A percentile compares a stretch with the other conserved stretches of the same genome.
Evolutionary conservation across 2,797 vertebrate species (phyloP).

Genomic region (Sylvia borin): DNA sequence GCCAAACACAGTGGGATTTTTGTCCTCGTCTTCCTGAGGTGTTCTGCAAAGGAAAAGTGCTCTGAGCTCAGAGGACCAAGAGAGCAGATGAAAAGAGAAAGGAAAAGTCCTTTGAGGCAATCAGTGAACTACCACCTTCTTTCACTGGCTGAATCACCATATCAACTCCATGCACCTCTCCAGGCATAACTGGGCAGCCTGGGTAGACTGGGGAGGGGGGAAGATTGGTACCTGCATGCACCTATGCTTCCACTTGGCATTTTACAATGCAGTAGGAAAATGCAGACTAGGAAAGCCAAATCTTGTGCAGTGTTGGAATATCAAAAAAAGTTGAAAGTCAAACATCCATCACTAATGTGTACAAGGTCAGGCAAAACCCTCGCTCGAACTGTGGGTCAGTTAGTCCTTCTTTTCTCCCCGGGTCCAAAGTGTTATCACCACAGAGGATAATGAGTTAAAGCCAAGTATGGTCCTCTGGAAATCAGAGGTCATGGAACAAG

Average conservation of each 20-base stretch:
- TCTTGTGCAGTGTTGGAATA: not conserved
- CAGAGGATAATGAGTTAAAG: conserved; percentile 19
- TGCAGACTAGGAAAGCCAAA: not conserved
- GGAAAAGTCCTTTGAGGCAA: not conserved
- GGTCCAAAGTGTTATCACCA: conserved; percentile 22
- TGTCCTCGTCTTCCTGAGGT: not conserved
- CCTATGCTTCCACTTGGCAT: not conserved
- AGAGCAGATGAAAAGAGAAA: not conserved
- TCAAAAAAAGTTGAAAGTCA: not conserved
- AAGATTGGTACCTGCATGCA: not conserved
- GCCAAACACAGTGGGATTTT: not conserved
- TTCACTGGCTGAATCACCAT: not conserved
- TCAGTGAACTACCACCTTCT: not conserved
- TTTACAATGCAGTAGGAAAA: not conserved
- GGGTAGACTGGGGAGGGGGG: not conserved
- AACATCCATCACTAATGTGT: not conserved
- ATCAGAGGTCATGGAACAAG: conserved; percentile 36
- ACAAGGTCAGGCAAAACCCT: not conserved
- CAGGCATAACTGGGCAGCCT: not conserved
- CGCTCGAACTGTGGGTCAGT: not conserved
- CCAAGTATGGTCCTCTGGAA: conserved; percentile 13
- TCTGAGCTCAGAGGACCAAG: not conserved
- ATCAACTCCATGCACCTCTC: not conserved
- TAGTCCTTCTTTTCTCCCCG: conserved; percentile 5
- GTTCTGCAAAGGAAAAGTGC: not conserved